A percentile compares a stretch with the other conserved stretches of the same genome.
Evolutionary conservation across 2,113 vertebrate species (phyloP).

Genomic region (Elephantulus edwardii): DNA sequence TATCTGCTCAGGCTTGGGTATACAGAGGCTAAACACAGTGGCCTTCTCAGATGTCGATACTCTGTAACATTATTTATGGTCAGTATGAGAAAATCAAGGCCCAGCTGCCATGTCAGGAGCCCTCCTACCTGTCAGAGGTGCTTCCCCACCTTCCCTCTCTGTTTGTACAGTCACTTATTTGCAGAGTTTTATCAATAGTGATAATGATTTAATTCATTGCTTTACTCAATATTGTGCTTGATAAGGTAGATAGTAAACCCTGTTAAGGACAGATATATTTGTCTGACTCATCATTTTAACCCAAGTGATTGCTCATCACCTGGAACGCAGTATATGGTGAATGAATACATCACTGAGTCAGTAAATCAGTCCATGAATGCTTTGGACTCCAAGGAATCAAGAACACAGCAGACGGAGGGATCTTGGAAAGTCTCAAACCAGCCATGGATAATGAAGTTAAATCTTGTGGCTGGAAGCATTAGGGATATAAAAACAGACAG

Average conservation of each 20-base stretch:
- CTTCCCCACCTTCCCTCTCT: not conserved
- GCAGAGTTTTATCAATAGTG: not conserved
- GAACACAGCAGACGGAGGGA: no score
- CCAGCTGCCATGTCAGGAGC: not conserved
- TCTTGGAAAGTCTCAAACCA: not conserved
- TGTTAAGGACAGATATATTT: not conserved
- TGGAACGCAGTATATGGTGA: not conserved
- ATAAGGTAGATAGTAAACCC: slow-evolving; percentile 3
- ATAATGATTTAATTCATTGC: not conserved
- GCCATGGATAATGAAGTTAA: not conserved
- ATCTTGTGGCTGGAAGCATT: not conserved
- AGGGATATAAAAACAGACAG: not conserved
- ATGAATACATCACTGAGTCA: not conserved
- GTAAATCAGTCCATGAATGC: not conserved
- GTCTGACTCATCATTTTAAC: not conserved
- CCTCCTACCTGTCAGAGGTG: not conserved
- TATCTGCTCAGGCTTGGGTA: not conserved
- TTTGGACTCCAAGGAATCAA: not conserved
- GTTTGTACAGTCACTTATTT: not conserved
- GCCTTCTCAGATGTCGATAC: not conserved
- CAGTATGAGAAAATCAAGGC: not conserved
- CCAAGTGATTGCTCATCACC: not conserved
- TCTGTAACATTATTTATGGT: not conserved
- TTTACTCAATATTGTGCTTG: not conserved
- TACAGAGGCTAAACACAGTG: not conserved